Base-by-base conservation (phyloP, 2,888 invertebrate species). In the Drosophila kuntzei region DNA sequence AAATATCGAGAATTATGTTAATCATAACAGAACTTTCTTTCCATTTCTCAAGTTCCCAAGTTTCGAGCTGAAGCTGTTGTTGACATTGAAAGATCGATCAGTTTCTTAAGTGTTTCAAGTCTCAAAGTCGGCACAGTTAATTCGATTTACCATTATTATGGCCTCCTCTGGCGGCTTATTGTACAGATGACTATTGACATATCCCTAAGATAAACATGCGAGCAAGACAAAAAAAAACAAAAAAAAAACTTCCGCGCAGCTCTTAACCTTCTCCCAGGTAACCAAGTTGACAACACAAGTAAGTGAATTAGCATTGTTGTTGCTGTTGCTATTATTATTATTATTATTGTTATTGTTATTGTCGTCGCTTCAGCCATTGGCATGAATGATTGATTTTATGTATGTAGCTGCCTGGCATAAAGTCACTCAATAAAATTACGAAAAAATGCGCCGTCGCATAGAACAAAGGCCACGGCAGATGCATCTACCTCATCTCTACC, bases 381-480 rank as follows among this genome's bases (percentile, higher is more conserved):
- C 65, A 64, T 68, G 78, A 85, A 81, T 85, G 86, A 85, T 86
- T 81, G 86, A 86, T 85, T 86, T 85, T 78, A 79, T 85, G 78
- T 86, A 78, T 86, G 81, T 85, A 78, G 74, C 61, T 68, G 80
- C 79, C 74, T 82, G 82, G 82, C 84, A 85, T 86, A 80, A 81
- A 84, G 85, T 86, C 86, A 84, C 84, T 84, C 81, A 84, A 86
- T 86, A 86, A 85, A 82, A 86, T 81, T 79, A 79, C 86, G 75
- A 85, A 83, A 85, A 81, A 83, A 83, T 83, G 80, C 76, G 81
- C 57, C 44, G 81, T 71, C 79, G 80, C 80, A 70, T 61, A 82
- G 84, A 83, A 83, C 84, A 83, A 82, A 82, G 84, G 67, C 70
- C 77, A 61, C 59, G 18, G 51, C 60, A 81, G 81, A 78, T 81